Evolutionary conservation across 2,888 invertebrate genomes (phyloP).

Genomic region (Sipunculus nudus): DNA sequence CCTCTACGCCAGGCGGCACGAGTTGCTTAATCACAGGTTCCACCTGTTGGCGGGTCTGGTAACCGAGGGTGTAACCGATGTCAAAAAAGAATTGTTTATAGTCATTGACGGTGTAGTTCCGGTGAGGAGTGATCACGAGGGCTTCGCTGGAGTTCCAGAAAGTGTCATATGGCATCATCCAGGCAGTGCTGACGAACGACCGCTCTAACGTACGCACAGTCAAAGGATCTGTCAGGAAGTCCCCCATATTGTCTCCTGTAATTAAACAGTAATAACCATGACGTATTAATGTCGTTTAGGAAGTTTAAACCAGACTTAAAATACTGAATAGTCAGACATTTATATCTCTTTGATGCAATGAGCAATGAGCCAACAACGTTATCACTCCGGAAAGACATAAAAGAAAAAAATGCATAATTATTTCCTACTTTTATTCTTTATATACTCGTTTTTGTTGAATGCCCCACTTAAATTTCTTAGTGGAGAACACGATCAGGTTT

Average conservation of each 20-base stretch:
- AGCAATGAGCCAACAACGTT: no score
- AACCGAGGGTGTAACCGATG: constrained; percentile 53
- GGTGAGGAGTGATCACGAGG: constrained; percentile 46
- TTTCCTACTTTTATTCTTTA: no score
- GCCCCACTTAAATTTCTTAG: no score
- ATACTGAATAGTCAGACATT: no score
- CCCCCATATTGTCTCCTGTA: constrained; percentile 90
- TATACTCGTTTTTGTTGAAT: no score
- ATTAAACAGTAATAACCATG: no score
- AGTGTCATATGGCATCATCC: constrained; percentile 87
- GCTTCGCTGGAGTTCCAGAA: constrained; percentile 79
- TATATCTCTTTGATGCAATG: no score
- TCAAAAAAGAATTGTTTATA: constrained; percentile 59
- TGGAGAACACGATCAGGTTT: no score
- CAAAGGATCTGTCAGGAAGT: constrained; percentile 82
- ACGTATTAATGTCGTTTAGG: no score
- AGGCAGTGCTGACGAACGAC: constrained; percentile 94
- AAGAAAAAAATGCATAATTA: no score
- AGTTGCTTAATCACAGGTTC: constrained; percentile 44
- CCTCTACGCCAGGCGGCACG: constrained; percentile 56
- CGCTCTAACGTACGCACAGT: constrained; percentile 88
- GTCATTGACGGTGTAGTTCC: constrained; percentile 62
- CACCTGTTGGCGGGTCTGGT: constrained; percentile 55
- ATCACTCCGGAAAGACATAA: no score
- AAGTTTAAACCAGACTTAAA: no score